These are phyloP conservation scores for Perca fluviatilis DNA, from an alignment of 2,113 vertebrate genomes.

Conservation along the genomic window DNA sequence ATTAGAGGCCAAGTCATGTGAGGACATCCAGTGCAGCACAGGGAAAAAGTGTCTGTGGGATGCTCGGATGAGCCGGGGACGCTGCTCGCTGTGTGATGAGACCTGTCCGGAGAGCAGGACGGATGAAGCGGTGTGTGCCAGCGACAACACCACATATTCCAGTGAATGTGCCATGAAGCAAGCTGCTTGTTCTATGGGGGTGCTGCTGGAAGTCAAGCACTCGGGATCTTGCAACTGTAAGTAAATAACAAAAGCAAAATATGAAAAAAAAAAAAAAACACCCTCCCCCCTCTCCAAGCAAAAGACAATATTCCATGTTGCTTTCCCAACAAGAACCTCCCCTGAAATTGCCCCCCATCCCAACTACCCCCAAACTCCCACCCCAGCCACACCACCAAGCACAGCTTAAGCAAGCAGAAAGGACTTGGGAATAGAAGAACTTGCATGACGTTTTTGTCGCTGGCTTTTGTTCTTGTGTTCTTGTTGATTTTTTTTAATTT, in stretches of 20 bases:
- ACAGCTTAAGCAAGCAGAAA: slow-evolving; percentile 84
- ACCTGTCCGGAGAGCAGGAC: slow-evolving; percentile 92
- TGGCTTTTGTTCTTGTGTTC: slow-evolving; percentile 77
- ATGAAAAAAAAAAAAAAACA: slow-evolving; percentile 74
- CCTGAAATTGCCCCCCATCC: slow-evolving; percentile 55
- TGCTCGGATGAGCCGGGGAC: slow-evolving; percentile 92
- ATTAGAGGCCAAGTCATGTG: slow-evolving; percentile 97
- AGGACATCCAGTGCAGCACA: slow-evolving; percentile 94
- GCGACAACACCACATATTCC: slow-evolving; percentile 97
- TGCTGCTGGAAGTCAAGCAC: slow-evolving; percentile 97
- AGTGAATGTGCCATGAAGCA: slow-evolving; percentile 98
- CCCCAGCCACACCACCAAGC: slow-evolving; percentile 78
- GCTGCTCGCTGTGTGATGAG: slow-evolving; percentile 93
- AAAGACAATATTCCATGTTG: slow-evolving; percentile 84
- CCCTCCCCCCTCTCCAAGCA: slow-evolving; percentile 49
- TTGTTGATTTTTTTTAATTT: slow-evolving; percentile 44
- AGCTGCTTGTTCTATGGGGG: slow-evolving; percentile 93
- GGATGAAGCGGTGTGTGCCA: slow-evolving; percentile 96
- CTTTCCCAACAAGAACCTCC: slow-evolving; percentile 74
- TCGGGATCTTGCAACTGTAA: slow-evolving; percentile 99
- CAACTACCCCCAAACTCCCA: slow-evolving; percentile 54
- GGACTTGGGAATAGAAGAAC: slow-evolving; percentile 82
- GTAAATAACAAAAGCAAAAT: slow-evolving; percentile 87
- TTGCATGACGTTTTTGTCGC: slow-evolving; percentile 82
- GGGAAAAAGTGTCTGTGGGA: slow-evolving; percentile 99